phyloP scores from a whole-genome alignment of 2,113 vertebrate species.

The Indri indri region DNA sequence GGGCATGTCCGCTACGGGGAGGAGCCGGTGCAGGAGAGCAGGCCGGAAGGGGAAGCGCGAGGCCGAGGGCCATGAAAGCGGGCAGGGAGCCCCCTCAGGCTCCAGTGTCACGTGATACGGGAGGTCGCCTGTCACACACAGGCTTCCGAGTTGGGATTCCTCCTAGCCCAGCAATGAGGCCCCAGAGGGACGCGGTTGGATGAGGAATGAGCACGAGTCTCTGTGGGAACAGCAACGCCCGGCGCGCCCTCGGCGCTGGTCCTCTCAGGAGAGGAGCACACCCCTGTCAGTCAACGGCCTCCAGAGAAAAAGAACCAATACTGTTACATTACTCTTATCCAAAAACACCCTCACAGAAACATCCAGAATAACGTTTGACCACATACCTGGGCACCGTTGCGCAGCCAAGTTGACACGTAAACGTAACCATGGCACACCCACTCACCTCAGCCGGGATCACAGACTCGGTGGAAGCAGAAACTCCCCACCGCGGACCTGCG shows the following conservation, averaged over 20 bases:
- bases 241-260: too few species aligned
- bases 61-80: too few species aligned
- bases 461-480: neutral
- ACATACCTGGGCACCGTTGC: neutral
- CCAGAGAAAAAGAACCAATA: neutral
- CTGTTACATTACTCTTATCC: neutral
- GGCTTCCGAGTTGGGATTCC: neutral
- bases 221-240: neutral
- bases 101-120: neutral
- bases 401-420: neutral
- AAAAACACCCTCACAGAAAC: neutral
- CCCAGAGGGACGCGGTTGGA: too few species aligned
- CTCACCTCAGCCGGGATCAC: neutral
- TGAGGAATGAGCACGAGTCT: too few species aligned
- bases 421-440: neutral
- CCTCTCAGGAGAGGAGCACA: neutral
- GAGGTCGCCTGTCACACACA: neutral
- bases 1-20: fast-evolving
- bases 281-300: neutral
- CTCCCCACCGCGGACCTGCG: neutral
- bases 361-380: neutral
- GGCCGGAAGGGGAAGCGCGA: neutral
- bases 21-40: neutral
- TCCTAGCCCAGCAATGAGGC: neutral
- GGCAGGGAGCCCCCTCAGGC: neutral